Conservation (phyloP, 1,140 invertebrate species). For the Matsumurasca onukii region DNA sequence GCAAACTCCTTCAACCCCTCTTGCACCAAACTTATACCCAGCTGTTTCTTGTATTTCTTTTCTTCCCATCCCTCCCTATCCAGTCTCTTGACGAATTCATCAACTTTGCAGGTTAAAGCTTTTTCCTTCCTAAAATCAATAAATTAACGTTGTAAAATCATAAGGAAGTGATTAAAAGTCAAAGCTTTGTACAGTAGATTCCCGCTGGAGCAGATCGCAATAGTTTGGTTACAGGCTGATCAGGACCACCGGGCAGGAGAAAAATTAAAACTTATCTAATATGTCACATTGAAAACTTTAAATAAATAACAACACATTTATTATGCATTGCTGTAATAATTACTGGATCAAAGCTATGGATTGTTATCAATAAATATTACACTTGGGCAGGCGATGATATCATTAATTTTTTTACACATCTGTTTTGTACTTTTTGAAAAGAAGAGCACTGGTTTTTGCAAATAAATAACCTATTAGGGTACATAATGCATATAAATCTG, state of each 20-base stretch:
- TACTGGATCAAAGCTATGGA: no score
- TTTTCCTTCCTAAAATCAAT: constrained; percentile 11
- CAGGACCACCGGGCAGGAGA: neutral
- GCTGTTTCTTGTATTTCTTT: neutral
- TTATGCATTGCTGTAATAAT: no score
- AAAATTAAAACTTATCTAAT: neutral
- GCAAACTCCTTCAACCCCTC: constrained; percentile 3
- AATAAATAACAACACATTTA: neutral
- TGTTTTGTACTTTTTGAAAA: no score
- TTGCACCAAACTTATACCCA: constrained; percentile 1
- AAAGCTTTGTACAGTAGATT: neutral
- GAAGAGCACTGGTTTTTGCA: no score
- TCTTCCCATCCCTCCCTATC: constrained; percentile 14
- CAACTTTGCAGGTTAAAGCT: constrained; percentile 18
- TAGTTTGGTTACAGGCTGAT: neutral
- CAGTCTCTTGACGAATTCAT: constrained; percentile 27
- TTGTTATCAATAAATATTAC: no score
- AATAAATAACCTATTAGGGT: no score
- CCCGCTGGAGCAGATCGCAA: neutral
- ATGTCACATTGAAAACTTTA: neutral
- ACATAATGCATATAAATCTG: neutral
- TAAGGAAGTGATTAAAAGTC: neutral
- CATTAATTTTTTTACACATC: no score
- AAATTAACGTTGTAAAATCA: neutral
- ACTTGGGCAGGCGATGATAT: no score